Base-by-base conservation (phyloP, 2,113 vertebrate species). In the Calypte anna region DNA sequence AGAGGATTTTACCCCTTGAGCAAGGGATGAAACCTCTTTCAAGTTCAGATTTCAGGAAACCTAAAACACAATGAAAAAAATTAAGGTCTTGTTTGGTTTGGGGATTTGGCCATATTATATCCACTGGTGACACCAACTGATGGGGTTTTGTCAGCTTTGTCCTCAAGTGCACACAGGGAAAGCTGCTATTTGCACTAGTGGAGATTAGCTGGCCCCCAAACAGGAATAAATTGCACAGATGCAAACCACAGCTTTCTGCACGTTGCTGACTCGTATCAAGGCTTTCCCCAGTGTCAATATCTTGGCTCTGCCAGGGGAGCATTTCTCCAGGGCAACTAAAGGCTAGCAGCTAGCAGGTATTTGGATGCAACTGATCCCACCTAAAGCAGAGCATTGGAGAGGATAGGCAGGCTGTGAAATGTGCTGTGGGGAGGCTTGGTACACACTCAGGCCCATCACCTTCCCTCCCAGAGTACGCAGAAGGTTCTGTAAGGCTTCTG, bases 21-120 rank as follows among this genome's bases (percentile, higher is more conserved):
- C 46, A 72, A 77, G 23, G 57, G 80, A 94, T 90, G 64, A 93
- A 88, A 7, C 66, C 62, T 54, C 93, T 91, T 92, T 95, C 88
- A 94, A 88, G 76, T 64, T 64, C 14, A 84, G 62, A 54, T 90
- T 88, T 90, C 61, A 69, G 66, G 88, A 91, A 96, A 82, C 66
- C 62, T 73, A 74, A 93, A 91, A 72, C 57, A 83, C 92, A 86
- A 73, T 78, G 86, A 93, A 86, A 95, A 94, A 95, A 94, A 96
- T 95, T 90, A 92, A 96, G 46, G 79, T 90, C 82, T 83, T 95
- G 92, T 96, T 96, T 96, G 90, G 40, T 93, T 88, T 94, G 61
- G 76, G 88, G 94, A 96, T 97, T 96, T 96, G 76, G 50, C 62
- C 54, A 72, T 91, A 93, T 97, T 88, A 90, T 72, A 55, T n/a